Conservation (phyloP, 2,888 invertebrate genomes). For the Lycophotia porphyrea region DNA sequence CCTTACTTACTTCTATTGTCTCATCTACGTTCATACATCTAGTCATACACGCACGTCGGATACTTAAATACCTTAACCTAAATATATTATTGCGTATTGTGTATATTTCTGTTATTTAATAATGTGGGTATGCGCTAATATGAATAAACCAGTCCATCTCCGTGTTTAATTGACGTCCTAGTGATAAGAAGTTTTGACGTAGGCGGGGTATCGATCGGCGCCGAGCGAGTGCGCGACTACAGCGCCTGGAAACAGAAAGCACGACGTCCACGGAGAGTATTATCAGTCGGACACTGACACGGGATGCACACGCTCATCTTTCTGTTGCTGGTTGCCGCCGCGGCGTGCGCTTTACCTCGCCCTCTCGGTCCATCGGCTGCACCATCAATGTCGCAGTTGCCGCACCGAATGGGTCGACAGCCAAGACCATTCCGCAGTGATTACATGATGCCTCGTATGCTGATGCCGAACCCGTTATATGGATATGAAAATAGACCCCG, state of each 20-base stretch:
- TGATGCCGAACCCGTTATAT: slow-evolving; percentile 67
- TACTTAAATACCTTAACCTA: too few species aligned
- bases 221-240: slow-evolving; percentile 78
- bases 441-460: slow-evolving; percentile 69
- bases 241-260: slow-evolving; percentile 74
- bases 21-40: too few species aligned
- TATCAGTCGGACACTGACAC: slow-evolving; percentile 58
- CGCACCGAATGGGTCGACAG: slow-evolving; percentile 38
- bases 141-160: not conserved
- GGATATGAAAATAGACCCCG: slow-evolving; percentile 66
- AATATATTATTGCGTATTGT: too few species aligned
- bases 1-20: too few species aligned
- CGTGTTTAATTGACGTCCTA: not conserved
- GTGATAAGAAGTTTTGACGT: slow-evolving; percentile 76
- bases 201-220: slow-evolving; percentile 88
- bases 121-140: not conserved
- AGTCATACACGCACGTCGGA: too few species aligned
- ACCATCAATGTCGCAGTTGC: slow-evolving; percentile 51
- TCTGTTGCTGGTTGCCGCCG: slow-evolving; percentile 72
- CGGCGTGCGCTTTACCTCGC: slow-evolving; percentile 77
- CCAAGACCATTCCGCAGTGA: slow-evolving; percentile 62
- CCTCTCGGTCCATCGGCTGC: slow-evolving; percentile 74
- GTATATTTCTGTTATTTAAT: too few species aligned
- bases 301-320: slow-evolving; percentile 78
- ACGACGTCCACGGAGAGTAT: slow-evolving; percentile 65